phyloP scores from a whole-genome alignment of 2,113 vertebrate species.

The Pteruthius melanotis region DNA sequence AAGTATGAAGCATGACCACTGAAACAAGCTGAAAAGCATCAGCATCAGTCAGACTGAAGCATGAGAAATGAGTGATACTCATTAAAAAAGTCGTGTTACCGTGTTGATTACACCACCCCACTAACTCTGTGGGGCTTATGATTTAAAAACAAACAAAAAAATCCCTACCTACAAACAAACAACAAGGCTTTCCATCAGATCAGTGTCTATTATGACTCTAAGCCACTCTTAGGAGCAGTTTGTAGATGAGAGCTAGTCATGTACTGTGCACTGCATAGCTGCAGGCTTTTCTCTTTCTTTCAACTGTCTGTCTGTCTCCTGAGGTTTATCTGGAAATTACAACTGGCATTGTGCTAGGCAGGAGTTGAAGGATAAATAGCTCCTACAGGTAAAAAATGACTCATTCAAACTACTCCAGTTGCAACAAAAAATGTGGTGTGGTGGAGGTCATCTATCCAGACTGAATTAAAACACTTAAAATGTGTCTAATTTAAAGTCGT shows the following conservation, averaged over 20 bases:
- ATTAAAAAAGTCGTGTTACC: fast-evolving
- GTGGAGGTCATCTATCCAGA: neutral
- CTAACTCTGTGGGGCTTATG: neutral
- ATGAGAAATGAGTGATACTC: neutral
- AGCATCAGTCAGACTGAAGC: neutral
- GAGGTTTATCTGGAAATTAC: neutral
- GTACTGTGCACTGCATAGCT: neutral
- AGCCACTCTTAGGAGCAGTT: neutral
- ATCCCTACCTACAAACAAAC: neutral
- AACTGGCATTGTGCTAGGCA: neutral
- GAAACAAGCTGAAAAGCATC: neutral
- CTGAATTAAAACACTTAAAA: neutral
- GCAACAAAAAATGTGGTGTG: neutral
- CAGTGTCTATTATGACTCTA: neutral
- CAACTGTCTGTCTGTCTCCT: neutral
- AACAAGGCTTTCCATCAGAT: neutral
- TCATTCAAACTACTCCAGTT: neutral
- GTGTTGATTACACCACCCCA: neutral
- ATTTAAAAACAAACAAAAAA: neutral
- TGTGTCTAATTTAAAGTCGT: neutral
- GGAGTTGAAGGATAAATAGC: neutral
- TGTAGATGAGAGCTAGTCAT: neutral
- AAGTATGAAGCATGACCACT: neutral
- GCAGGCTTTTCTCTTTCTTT: neutral
- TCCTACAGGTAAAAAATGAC: neutral